These are phyloP conservation scores for Hipposideros larvatus DNA, from an alignment of 2,797 vertebrate genomes.

Conservation along the genomic window DNA sequence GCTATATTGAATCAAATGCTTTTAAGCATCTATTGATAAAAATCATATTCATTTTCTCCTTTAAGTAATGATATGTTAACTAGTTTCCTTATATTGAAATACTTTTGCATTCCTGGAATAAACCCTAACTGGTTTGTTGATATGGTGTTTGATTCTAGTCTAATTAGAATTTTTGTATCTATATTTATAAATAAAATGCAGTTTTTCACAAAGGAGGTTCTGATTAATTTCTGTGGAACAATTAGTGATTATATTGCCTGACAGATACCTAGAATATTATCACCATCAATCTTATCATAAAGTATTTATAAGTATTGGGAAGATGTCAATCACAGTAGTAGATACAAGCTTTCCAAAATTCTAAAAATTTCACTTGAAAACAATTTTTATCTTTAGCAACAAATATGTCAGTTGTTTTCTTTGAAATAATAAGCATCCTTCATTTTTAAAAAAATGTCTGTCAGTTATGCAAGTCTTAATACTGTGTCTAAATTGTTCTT, in stretches of 20 bases:
- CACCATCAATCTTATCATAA: neutral
- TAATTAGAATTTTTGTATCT: neutral
- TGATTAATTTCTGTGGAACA: neutral
- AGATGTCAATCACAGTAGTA: neutral
- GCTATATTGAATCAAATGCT: neutral
- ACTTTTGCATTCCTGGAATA: conserved; percentile 2
- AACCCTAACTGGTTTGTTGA: neutral
- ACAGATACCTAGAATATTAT: neutral
- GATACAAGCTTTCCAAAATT: neutral
- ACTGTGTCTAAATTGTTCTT: neutral
- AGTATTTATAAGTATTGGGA: neutral
- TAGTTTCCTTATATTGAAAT: conserved; percentile 18
- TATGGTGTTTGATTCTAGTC: neutral
- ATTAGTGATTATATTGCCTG: neutral
- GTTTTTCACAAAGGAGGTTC: neutral
- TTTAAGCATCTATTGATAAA: conserved; percentile 14
- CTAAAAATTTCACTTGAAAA: neutral
- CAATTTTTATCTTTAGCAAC: neutral
- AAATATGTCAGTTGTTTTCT: neutral
- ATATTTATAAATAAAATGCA: conserved; percentile 1
- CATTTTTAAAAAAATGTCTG: neutral
- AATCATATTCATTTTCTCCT: neutral
- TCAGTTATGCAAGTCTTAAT: neutral
- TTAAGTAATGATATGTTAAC: neutral
- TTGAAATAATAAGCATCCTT: neutral